Evolutionary conservation across 2,113 vertebrate species (phyloP).

Genomic region (Sporophila hypoxantha): DNA sequence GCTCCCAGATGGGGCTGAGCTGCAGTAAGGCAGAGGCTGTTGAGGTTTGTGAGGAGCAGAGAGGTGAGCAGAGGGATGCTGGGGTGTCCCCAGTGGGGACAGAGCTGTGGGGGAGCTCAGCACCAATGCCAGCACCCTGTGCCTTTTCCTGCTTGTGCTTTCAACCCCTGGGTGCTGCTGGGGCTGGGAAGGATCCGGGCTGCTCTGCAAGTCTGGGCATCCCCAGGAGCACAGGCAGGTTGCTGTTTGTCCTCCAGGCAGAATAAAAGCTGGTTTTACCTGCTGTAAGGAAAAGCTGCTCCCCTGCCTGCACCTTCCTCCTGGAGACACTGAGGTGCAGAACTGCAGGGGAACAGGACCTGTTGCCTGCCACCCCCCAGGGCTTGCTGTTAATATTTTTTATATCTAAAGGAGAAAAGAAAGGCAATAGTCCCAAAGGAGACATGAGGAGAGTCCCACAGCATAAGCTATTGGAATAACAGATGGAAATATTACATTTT

Average conservation of each 20-base stretch:
- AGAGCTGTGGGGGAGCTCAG: not conserved
- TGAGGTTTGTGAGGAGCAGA: not conserved
- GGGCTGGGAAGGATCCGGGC: not conserved
- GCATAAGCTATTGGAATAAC: conserved; percentile 68
- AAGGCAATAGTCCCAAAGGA: conserved; percentile 50
- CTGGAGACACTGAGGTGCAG: not conserved
- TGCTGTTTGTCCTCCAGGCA: conserved; percentile 17
- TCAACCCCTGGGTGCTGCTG: not conserved
- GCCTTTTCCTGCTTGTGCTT: fast-evolving
- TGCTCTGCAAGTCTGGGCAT: not conserved
- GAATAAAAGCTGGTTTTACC: conserved; percentile 41
- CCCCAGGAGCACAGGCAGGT: not conserved
- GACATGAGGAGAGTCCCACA: conserved; percentile 55
- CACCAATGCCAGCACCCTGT: fast-evolving
- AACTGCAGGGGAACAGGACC: conserved; percentile 1
- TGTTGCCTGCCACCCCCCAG: conserved; percentile 12
- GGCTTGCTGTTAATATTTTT: conserved; percentile 37
- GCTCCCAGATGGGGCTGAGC: not conserved
- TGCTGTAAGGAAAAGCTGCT: conserved; percentile 37
- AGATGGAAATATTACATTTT: conserved; percentile 74
- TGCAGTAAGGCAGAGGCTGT: fast-evolving
- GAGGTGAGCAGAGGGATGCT: not conserved
- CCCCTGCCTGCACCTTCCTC: not conserved
- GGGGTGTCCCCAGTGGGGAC: not conserved
- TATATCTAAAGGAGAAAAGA: conserved; percentile 50